A percentile compares a stretch with the other conserved stretches of the same genome.
Conservation (phyloP, 2,797 vertebrate species). For the Lepilemur ruficaudatus region DNA sequence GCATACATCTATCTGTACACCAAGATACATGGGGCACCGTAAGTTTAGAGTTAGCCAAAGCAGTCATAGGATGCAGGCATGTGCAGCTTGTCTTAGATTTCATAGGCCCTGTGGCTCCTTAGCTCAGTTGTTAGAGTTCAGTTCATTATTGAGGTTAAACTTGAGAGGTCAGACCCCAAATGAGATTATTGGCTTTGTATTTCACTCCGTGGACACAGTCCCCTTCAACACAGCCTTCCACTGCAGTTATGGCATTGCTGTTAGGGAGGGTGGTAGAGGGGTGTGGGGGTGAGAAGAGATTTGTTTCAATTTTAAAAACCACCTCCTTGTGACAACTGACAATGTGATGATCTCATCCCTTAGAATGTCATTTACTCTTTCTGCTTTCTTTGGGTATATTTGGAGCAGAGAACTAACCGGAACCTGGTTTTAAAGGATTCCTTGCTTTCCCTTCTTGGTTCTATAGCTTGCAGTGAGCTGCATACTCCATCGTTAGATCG, state of each 20-base stretch:
- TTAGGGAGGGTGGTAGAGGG: background rate
- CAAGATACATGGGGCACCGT: fast-evolving
- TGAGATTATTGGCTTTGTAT: background rate
- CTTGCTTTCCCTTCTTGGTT: conserved; percentile 19
- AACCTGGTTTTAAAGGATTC: conserved; percentile 36
- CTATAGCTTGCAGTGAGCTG: conserved; percentile 93
- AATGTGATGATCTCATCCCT: background rate
- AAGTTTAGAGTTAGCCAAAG: background rate
- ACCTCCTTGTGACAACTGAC: background rate
- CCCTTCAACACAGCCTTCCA: no score
- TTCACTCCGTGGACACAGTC: background rate
- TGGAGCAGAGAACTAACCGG: background rate
- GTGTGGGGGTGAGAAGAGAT: background rate
- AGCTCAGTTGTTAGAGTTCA: background rate
- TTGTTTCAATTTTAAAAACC: background rate
- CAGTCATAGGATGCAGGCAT: background rate
- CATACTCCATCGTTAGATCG: conserved; percentile 93
- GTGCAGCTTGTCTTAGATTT: background rate
- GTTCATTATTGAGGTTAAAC: background rate
- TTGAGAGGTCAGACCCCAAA: background rate
- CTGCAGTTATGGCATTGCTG: background rate
- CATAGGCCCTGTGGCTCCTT: background rate
- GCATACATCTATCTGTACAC: no score
- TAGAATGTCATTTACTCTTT: background rate
- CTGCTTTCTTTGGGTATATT: background rate